A percentile compares a stretch with the other conserved stretches of the same genome.
Conservation (phyloP, 1,140 invertebrate genomes). For the Zaprionus ghesquierei region DNA sequence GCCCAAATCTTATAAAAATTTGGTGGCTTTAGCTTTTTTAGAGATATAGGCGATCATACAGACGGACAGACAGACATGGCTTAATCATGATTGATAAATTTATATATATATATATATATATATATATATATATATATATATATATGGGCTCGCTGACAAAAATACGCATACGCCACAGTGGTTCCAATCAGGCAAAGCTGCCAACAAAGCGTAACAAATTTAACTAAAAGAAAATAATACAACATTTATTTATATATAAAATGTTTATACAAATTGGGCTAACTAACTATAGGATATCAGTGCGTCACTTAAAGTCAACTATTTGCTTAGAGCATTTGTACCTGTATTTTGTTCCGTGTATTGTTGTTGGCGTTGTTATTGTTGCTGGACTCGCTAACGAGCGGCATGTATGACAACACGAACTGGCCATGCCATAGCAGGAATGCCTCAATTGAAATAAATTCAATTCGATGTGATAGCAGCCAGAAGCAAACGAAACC, state of each 20-base stretch:
- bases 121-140: no score
- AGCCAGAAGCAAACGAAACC: not conserved
- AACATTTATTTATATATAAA: no score
- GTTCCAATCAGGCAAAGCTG: constrained; percentile 48
- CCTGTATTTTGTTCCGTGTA: not conserved
- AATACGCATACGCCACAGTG: constrained; percentile 54
- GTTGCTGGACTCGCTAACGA: constrained; percentile 49
- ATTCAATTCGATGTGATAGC: constrained; percentile 44
- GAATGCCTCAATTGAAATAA: constrained; percentile 45
- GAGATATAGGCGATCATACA: no score
- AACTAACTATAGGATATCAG: not conserved
- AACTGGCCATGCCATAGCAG: constrained; percentile 17
- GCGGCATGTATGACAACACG: constrained; percentile 28
- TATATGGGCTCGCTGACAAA: no score
- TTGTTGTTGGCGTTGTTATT: not conserved
- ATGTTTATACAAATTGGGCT: no score
- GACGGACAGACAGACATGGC: no score
- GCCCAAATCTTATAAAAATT: no score
- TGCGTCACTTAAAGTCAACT: not conserved
- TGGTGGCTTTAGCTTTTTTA: no score
- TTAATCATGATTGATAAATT: no score
- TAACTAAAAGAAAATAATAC: no score
- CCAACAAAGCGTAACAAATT: constrained; percentile 50
- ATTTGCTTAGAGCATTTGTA: not conserved
- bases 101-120: no score